Conservation (phyloP, 2,113 vertebrate genomes). For the Anas platyrhynchos region DNA sequence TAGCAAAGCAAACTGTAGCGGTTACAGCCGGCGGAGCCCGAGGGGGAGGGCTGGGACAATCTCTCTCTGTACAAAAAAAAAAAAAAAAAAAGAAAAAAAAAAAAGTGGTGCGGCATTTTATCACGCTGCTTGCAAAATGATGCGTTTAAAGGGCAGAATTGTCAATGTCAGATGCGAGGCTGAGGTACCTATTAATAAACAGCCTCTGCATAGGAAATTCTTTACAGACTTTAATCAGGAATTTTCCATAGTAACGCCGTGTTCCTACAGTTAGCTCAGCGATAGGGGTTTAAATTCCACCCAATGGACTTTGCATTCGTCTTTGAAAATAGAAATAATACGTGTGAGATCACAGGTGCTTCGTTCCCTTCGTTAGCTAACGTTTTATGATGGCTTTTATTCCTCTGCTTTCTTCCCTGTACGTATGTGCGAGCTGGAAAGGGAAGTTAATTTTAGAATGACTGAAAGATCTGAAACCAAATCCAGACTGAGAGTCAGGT, state of each 20-base stretch:
- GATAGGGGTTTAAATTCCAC: slow-evolving; percentile 70
- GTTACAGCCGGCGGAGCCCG: slow-evolving; percentile 35
- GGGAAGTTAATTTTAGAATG: slow-evolving; percentile 45
- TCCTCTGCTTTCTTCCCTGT: background rate
- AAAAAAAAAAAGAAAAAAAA: background rate
- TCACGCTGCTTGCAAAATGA: slow-evolving; percentile 66
- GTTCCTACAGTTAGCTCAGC: slow-evolving; percentile 63
- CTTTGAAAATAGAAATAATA: slow-evolving; percentile 56
- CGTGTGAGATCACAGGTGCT: slow-evolving; percentile 60
- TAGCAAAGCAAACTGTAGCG: slow-evolving; percentile 63
- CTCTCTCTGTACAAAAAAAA: background rate
- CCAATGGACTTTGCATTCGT: slow-evolving; percentile 58
- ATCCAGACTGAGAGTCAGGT: background rate
- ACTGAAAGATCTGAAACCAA: slow-evolving; percentile 35
- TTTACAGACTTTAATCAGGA: slow-evolving; percentile 74
- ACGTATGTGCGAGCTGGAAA: background rate
- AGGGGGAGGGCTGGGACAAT: slow-evolving; percentile 43
- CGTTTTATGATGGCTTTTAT: slow-evolving; percentile 1
- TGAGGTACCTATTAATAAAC: slow-evolving; percentile 75
- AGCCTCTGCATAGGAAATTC: slow-evolving; percentile 71
- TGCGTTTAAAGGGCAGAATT: slow-evolving; percentile 70
- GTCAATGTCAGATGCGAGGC: slow-evolving; percentile 71
- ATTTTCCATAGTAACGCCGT: slow-evolving; percentile 76
- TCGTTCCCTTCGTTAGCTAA: slow-evolving; percentile 22
- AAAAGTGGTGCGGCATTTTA: slow-evolving; percentile 34